These are phyloP conservation scores for Avahi laniger DNA, from an alignment of 2,797 vertebrate genomes.

Conservation along the genomic window DNA sequence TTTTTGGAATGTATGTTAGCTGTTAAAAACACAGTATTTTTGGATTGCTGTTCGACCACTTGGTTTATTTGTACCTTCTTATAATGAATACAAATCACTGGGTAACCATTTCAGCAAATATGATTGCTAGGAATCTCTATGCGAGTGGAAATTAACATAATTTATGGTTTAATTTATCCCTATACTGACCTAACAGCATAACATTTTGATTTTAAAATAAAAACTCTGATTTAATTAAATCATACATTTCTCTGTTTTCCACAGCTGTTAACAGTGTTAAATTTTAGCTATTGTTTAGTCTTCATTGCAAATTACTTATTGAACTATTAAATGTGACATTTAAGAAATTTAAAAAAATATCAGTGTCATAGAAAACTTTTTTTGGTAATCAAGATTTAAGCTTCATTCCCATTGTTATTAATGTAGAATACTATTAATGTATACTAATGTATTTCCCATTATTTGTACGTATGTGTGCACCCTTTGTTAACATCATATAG, in stretches of 20 bases:
- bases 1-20: constrained; percentile 45
- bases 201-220: constrained; percentile 18
- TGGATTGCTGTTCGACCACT: not conserved
- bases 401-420: not conserved
- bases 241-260: not conserved
- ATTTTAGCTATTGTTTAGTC: constrained; percentile 28
- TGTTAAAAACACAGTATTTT: constrained; percentile 18
- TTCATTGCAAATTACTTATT: constrained; percentile 44
- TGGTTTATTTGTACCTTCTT: constrained; percentile 4
- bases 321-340: constrained; percentile 19
- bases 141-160: not conserved
- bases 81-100: constrained; percentile 24
- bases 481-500: not conserved
- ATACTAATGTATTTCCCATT: not conserved
- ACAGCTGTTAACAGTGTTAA: constrained; percentile 13
- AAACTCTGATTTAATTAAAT: constrained; percentile 2
- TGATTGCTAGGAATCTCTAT: not conserved
- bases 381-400: constrained; percentile 30
- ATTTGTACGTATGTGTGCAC: not conserved
- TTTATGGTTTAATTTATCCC: not conserved
- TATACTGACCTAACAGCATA: not conserved
- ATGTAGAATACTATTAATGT: not conserved
- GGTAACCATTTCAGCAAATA: constrained; percentile 24
- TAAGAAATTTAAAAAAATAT: not conserved
- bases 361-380: not conserved